Percentiles rank a stretch among this genome's conserved stretches.
phyloP scores from a whole-genome alignment of 2,888 invertebrate species.

The Eupithecia insigniata region DNA sequence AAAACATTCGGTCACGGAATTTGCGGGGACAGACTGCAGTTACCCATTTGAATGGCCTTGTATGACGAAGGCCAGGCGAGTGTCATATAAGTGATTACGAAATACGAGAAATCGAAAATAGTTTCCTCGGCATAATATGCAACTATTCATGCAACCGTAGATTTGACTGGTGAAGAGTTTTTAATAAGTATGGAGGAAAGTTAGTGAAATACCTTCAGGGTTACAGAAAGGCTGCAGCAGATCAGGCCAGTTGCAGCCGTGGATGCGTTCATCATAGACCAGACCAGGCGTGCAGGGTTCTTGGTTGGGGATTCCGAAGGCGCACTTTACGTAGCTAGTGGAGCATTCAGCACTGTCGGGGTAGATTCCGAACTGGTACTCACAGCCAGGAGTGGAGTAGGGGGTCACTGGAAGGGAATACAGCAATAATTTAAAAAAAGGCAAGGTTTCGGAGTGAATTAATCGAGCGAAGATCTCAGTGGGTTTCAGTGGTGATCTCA shows the following conservation, averaged over 20 bases:
- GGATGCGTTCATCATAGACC: slow-evolving; percentile 93
- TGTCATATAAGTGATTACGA: no score
- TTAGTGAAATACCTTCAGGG: slow-evolving; percentile 88
- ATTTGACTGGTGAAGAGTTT: no score
- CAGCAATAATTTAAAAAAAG: neutral
- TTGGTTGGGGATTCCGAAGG: slow-evolving; percentile 91
- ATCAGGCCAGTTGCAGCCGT: slow-evolving; percentile 97
- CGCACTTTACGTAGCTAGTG: slow-evolving; percentile 94
- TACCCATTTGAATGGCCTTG: no score
- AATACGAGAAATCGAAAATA: neutral
- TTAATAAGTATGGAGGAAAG: no score
- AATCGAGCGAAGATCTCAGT: neutral
- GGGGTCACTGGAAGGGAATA: slow-evolving; percentile 87
- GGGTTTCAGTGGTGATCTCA: no score
- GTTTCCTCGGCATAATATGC: neutral
- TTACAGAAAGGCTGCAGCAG: slow-evolving; percentile 93
- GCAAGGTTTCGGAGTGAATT: neutral
- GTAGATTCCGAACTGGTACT: slow-evolving; percentile 95
- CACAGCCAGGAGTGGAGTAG: slow-evolving; percentile 91
- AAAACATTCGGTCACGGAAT: no score
- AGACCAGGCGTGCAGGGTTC: slow-evolving; percentile 94
- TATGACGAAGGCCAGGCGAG: no score
- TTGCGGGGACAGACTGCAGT: no score
- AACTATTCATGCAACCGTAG: no score
- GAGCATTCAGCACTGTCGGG: slow-evolving; percentile 92